These are phyloP conservation scores for Deilephila porcellus DNA, from an alignment of 2,888 invertebrate species.

Conservation along the genomic window DNA sequence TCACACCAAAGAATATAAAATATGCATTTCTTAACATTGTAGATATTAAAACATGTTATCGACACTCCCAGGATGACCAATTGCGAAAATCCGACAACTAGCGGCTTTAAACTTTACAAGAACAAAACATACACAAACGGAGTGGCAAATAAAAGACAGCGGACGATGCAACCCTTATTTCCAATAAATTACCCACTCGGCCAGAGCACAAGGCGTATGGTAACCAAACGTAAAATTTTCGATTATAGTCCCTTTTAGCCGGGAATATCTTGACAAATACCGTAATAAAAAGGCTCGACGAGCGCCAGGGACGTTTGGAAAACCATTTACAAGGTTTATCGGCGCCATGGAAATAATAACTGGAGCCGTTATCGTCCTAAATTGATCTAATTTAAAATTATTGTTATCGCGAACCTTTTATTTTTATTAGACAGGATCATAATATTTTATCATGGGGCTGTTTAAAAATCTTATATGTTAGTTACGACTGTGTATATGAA, in stretches of 20 bases:
- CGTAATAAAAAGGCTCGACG: conserved; percentile 81
- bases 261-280: conserved; percentile 82
- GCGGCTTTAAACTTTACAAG: background rate
- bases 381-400: conserved; percentile 84
- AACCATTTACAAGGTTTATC: conserved; percentile 84
- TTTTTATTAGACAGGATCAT: conserved; percentile 76
- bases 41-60: too few relatives aligned
- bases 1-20: too few relatives aligned
- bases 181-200: conserved; percentile 55
- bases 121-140: background rate
- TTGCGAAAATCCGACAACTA: background rate
- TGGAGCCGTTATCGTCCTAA: conserved; percentile 81
- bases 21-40: too few relatives aligned
- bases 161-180: conserved; percentile 38
- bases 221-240: conserved; percentile 79
- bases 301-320: conserved; percentile 80
- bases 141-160: conserved; percentile 14
- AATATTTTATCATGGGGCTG: conserved; percentile 67
- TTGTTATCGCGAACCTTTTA: conserved; percentile 80
- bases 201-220: conserved; percentile 65
- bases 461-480: conserved; percentile 37
- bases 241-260: conserved; percentile 75
- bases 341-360: conserved; percentile 83
- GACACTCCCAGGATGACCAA: too few relatives aligned
- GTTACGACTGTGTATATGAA: background rate